A percentile compares a stretch with the other conserved stretches of the same genome.
These are phyloP conservation scores for Arbacia lixula DNA, from an alignment of 53 echinoderm and acorn worm species.

Conservation along the genomic window DNA sequence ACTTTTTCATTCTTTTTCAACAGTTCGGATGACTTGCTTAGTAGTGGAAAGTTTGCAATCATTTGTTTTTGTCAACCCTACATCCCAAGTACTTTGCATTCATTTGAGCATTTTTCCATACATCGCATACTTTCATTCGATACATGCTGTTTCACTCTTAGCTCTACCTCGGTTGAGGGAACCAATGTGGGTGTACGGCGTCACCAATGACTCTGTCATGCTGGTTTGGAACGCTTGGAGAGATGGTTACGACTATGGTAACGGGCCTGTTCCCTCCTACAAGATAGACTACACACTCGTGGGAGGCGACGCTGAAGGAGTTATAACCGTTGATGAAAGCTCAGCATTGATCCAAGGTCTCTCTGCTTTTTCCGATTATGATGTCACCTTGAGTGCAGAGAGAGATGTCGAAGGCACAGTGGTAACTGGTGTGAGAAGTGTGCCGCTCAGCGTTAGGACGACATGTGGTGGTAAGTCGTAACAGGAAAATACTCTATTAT, in stretches of 20 bases:
- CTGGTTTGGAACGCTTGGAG: conserved; percentile 28
- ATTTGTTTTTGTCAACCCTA: too few species aligned
- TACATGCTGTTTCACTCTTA: too few species aligned
- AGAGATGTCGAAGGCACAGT: conserved; percentile 9
- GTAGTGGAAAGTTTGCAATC: too few species aligned
- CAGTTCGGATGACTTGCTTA: too few species aligned
- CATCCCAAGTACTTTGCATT: too few species aligned
- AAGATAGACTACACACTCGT: not conserved
- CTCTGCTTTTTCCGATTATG: conserved; percentile 7
- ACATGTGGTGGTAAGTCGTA: conserved; percentile 12
- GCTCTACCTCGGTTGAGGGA: conserved; percentile 14
- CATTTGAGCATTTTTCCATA: too few species aligned
- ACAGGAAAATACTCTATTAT: too few species aligned
- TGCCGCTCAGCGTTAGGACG: conserved; percentile 2
- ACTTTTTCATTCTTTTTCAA: too few species aligned
- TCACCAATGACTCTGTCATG: conserved; percentile 23
- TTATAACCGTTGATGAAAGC: not conserved
- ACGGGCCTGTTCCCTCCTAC: conserved; percentile 25
- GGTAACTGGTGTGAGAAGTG: not conserved
- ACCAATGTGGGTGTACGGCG: not conserved
- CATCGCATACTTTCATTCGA: too few species aligned
- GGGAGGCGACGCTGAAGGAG: not conserved
- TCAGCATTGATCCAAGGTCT: conserved; percentile 22
- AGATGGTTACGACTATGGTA: conserved; percentile 45
- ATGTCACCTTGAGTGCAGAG: not conserved